Percentiles rank a stretch among this genome's conserved stretches.
Evolutionary conservation across 2,113 vertebrate species (phyloP).

Genomic region (Catharus minimus): DNA sequence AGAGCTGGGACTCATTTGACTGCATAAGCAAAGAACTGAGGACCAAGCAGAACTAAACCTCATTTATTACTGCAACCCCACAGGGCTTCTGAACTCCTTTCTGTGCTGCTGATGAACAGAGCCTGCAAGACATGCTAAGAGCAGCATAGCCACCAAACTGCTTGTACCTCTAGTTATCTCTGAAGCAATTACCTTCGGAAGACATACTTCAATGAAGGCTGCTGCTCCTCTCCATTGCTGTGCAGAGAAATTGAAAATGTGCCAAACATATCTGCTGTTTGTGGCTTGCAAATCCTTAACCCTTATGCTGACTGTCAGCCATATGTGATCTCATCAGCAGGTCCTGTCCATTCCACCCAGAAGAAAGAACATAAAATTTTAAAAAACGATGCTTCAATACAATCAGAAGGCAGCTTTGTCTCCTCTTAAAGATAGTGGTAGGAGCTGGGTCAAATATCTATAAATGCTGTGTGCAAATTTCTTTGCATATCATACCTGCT

Average conservation of each 20-base stretch:
- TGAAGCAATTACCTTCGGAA: neutral
- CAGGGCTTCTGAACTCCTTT: neutral
- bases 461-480: neutral
- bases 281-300: conserved; percentile 1
- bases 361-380: neutral
- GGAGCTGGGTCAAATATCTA: neutral
- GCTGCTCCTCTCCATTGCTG: fast-evolving
- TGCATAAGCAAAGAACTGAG: neutral
- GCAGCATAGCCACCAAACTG: neutral
- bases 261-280: neutral
- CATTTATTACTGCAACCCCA: neutral
- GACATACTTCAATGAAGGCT: neutral
- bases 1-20: neutral
- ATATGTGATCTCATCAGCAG: neutral
- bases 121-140: neutral
- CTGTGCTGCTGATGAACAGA: neutral
- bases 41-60: neutral
- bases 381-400: neutral
- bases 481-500: neutral
- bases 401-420: neutral
- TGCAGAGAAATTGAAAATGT: neutral
- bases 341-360: neutral
- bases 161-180: neutral
- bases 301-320: neutral
- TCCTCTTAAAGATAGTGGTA: neutral